Conservation (phyloP, 2,113 vertebrate species). For the Nanorana parkeri region DNA sequence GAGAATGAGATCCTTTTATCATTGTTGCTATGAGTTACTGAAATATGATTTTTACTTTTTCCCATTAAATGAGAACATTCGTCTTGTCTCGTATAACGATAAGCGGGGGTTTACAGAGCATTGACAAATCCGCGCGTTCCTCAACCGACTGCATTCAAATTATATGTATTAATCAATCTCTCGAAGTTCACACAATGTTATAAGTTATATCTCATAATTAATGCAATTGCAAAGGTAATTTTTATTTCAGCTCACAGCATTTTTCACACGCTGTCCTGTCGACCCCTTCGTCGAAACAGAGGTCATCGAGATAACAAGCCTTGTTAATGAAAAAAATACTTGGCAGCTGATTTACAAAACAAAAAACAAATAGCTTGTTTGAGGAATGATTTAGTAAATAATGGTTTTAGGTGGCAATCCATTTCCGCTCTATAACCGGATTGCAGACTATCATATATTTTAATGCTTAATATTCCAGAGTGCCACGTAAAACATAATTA, state of each 20-base stretch:
- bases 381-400: constrained; percentile 53
- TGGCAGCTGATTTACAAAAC: constrained; percentile 27
- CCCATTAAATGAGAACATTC: too few relatives aligned
- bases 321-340: constrained; percentile 34
- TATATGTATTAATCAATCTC: not conserved
- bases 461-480: constrained; percentile 30
- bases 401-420: constrained; percentile 30
- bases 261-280: not conserved
- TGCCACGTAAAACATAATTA: constrained; percentile 47
- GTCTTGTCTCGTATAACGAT: too few relatives aligned
- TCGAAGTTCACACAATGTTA: not conserved
- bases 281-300: not conserved
- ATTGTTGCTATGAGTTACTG: too few relatives aligned
- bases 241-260: not conserved
- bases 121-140: too few relatives aligned
- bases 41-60: too few relatives aligned
- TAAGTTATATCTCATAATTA: not conserved
- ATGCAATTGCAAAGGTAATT: not conserved
- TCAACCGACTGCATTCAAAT: too few relatives aligned
- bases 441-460: constrained; percentile 50
- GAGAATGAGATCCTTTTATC: too few relatives aligned
- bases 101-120: too few relatives aligned
- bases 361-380: constrained; percentile 51
- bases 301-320: constrained; percentile 37
- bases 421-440: constrained; percentile 45